Evolutionary conservation across 2,888 invertebrate genomes (phyloP).

Genomic region (Cacoxenus indagator): DNA sequence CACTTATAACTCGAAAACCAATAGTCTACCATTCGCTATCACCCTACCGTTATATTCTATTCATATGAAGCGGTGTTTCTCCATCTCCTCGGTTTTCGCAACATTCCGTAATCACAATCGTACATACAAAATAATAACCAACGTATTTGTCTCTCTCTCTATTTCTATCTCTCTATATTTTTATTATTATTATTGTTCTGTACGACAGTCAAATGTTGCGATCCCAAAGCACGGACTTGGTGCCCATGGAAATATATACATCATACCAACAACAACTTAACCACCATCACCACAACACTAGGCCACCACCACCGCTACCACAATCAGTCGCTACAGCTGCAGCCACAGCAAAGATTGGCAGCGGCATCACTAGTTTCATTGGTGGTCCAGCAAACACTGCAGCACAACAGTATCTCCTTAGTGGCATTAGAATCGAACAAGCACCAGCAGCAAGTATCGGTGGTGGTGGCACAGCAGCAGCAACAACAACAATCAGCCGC

Average conservation of each 20-base stretch:
- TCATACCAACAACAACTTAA: constrained; percentile 39
- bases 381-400: constrained; percentile 17
- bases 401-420: constrained; percentile 31
- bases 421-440: constrained; percentile 4
- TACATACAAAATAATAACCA: constrained; percentile 5
- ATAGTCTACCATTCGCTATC: no score
- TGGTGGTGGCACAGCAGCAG: neutral
- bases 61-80: no score
- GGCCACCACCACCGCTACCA: neutral
- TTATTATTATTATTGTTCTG: constrained; percentile 10
- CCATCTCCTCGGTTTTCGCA: neutral
- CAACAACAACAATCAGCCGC: neutral
- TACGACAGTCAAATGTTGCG: constrained; percentile 58
- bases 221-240: constrained; percentile 65
- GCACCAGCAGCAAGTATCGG: constrained; percentile 24
- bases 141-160: constrained; percentile 14
- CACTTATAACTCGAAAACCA: no score
- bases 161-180: neutral
- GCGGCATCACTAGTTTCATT: constrained; percentile 33
- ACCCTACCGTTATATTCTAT: no score
- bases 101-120: neutral
- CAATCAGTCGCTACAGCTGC: constrained; percentile 20
- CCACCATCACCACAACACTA: constrained; percentile 24
- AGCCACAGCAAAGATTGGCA: constrained; percentile 23
- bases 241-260: constrained; percentile 61